Evolutionary conservation across 2,113 vertebrate genomes (phyloP).

Genomic region (Catharus minimus): DNA sequence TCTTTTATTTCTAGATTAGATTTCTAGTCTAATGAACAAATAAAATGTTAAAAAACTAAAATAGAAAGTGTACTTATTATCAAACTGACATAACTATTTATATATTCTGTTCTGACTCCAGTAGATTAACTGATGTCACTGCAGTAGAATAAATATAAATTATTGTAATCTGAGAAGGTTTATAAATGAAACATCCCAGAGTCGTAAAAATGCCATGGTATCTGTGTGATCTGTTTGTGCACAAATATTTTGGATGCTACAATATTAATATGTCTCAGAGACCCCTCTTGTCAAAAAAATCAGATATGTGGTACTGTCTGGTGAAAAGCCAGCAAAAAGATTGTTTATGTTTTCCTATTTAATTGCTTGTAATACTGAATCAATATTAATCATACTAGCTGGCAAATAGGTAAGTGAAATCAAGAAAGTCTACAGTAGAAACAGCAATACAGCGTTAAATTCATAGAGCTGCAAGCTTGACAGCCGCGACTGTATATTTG

Average conservation of each 20-base stretch:
- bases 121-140: neutral
- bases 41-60: neutral
- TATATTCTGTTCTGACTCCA: neutral
- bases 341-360: constrained; percentile 47
- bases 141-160: neutral
- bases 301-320: neutral
- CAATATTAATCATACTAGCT: constrained; percentile 54
- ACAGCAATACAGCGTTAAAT: constrained; percentile 36
- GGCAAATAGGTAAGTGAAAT: constrained; percentile 41
- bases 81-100: neutral
- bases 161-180: neutral
- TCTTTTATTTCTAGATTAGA: neutral
- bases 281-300: neutral
- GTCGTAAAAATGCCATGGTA: neutral
- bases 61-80: neutral
- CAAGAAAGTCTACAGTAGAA: constrained; percentile 17
- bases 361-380: constrained; percentile 63
- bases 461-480: constrained; percentile 46
- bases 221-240: neutral
- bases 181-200: neutral
- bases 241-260: neutral
- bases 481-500: constrained; percentile 29
- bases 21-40: neutral
- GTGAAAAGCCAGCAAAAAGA: constrained; percentile 31
- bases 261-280: neutral